Conservation (phyloP, 2,113 vertebrate species). For the Nothoprocta pentlandii region DNA sequence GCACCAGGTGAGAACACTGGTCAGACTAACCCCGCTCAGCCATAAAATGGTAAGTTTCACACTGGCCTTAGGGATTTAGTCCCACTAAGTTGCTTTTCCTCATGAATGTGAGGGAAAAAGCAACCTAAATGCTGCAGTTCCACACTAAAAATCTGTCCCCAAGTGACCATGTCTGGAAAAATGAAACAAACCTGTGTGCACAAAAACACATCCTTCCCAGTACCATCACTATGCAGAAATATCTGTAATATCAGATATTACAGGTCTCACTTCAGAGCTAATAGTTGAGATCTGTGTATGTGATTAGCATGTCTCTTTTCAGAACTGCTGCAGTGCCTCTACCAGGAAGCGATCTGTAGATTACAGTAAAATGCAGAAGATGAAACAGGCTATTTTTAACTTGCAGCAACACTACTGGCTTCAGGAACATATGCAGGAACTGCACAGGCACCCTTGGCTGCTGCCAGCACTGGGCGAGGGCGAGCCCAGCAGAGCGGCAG, state of each 20-base stretch:
- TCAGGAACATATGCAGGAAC: background rate
- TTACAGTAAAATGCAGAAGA: constrained; percentile 14
- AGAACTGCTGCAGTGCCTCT: background rate
- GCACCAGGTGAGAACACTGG: background rate
- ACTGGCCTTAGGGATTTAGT: background rate
- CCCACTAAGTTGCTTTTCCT: background rate
- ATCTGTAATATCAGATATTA: background rate
- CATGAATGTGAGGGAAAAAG: background rate
- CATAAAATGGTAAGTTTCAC: background rate
- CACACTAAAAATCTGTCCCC: background rate
- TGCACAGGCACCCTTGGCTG: no score
- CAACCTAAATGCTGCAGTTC: background rate
- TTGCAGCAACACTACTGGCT: background rate
- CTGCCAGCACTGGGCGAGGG: no score
- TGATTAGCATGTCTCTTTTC: background rate
- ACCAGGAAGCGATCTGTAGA: background rate
- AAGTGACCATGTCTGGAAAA: background rate
- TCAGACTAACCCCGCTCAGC: background rate
- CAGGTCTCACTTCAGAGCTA: background rate
- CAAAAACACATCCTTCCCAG: background rate
- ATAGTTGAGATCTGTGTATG: background rate
- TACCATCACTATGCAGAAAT: background rate
- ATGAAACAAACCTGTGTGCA: background rate
- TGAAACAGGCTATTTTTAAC: background rate
- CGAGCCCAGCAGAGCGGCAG: no score